phyloP scores from a whole-genome alignment of 37 sponge, comb jelly and placozoan genomes.

The Mnemiopsis leidyi region DNA sequence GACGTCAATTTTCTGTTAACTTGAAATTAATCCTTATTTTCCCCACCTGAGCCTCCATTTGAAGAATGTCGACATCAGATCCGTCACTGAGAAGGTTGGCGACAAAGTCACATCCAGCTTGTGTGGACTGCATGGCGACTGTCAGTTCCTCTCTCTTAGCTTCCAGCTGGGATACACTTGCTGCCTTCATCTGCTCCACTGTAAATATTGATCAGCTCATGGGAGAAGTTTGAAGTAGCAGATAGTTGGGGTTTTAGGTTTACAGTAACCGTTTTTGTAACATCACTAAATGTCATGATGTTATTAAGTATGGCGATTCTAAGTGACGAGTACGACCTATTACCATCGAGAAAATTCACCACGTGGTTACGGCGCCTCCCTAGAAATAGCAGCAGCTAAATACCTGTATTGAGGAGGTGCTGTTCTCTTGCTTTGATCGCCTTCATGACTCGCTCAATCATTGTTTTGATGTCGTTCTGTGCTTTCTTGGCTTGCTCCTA shows the following conservation, averaged over 20 bases:
- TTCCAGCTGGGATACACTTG: slow-evolving; percentile 60
- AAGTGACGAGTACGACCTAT: too few relatives aligned
- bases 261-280: too few relatives aligned
- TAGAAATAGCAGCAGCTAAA: too few relatives aligned
- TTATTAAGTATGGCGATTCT: too few relatives aligned
- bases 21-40: too few relatives aligned
- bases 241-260: too few relatives aligned
- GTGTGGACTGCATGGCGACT: slow-evolving; percentile 55
- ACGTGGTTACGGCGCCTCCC: too few relatives aligned
- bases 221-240: too few relatives aligned
- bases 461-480: slow-evolving; percentile 60
- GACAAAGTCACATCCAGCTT: slow-evolving; percentile 62
- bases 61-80: slow-evolving; percentile 50
- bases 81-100: slow-evolving; percentile 61
- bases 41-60: slow-evolving; percentile 38
- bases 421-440: slow-evolving; percentile 56
- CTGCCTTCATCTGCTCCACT: slow-evolving; percentile 56
- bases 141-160: slow-evolving; percentile 56
- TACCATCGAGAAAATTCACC: too few relatives aligned
- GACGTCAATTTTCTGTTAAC: too few relatives aligned
- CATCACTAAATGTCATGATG: too few relatives aligned
- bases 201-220: background rate
- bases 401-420: slow-evolving; percentile 62
- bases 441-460: slow-evolving; percentile 48
- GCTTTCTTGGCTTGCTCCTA: slow-evolving; percentile 65